Conservation (phyloP, 1,140 invertebrate genomes). For the Ips nitidus region DNA sequence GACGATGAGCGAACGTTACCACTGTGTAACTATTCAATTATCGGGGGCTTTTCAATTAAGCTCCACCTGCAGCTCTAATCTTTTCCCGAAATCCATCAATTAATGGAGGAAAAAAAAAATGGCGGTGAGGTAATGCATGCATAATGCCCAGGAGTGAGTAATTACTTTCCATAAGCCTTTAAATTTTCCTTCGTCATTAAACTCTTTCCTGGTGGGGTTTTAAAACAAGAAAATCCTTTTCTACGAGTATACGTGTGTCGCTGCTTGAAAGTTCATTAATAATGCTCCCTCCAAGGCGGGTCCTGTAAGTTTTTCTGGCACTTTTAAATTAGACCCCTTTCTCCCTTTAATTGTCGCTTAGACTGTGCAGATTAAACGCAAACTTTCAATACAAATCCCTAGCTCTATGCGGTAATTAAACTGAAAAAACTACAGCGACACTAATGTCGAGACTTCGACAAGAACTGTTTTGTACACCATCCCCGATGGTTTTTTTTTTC, state of each 20-base stretch:
- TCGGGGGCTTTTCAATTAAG: not conserved
- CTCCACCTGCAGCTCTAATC: too few relatives aligned
- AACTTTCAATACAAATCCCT: not conserved
- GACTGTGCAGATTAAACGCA: not conserved
- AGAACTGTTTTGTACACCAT: not conserved
- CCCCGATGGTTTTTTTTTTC: conserved; percentile 10
- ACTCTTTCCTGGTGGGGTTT: not conserved
- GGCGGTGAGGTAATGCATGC: too few relatives aligned
- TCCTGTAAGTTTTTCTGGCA: conserved; percentile 15
- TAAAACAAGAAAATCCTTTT: conserved; percentile 32
- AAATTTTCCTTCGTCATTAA: conserved; percentile 9
- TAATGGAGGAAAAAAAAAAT: too few relatives aligned
- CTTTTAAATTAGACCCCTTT: conserved; percentile 26
- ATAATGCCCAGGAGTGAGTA: not conserved
- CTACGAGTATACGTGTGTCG: conserved; percentile 19
- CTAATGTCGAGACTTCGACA: conserved; percentile 19
- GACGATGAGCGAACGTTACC: not conserved
- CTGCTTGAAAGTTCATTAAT: conserved; percentile 22
- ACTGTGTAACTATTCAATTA: not conserved
- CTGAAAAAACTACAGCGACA: conserved; percentile 17
- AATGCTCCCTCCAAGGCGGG: conserved; percentile 18
- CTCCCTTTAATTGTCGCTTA: not conserved
- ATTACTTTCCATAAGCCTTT: conserved; percentile 10
- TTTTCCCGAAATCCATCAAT: too few relatives aligned
- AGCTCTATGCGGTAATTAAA: conserved; percentile 11